Conservation (phyloP, 2,113 vertebrate species). For the Chloroceryle aenea region DNA sequence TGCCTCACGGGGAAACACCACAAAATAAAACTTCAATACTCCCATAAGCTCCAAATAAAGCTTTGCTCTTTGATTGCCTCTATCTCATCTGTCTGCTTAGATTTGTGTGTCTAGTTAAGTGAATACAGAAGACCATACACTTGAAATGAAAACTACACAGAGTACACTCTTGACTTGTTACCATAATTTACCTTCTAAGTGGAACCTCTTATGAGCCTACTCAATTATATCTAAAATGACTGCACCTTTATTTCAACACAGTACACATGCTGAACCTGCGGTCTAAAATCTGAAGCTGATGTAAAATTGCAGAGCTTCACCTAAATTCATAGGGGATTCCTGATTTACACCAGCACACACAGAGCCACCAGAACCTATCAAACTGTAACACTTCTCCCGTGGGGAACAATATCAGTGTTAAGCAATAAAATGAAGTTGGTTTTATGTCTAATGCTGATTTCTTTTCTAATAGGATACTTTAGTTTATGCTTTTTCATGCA, state of each 20-base stretch:
- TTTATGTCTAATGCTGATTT: constrained; percentile 38
- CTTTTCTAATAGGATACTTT: constrained; percentile 12
- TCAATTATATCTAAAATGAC: constrained; percentile 64
- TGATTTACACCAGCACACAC: constrained; percentile 41
- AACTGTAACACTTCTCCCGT: neutral
- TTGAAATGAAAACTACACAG: constrained; percentile 67
- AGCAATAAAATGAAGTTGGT: constrained; percentile 27
- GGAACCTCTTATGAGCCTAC: constrained; percentile 65
- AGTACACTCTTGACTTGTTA: constrained; percentile 66
- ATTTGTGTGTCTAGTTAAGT: constrained; percentile 70
- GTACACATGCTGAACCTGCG: neutral
- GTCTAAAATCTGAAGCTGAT: constrained; percentile 23
- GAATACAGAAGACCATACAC: constrained; percentile 67
- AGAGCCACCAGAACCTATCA: constrained; percentile 5
- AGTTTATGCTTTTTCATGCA: constrained; percentile 35
- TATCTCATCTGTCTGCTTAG: constrained; percentile 62
- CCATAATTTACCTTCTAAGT: constrained; percentile 69
- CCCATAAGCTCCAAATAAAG: constrained; percentile 60
- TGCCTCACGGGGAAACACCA: constrained; percentile 35
- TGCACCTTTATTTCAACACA: constrained; percentile 51
- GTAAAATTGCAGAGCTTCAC: constrained; percentile 36
- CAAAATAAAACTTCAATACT: constrained; percentile 59
- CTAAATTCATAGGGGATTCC: constrained; percentile 54
- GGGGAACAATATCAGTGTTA: constrained; percentile 5
- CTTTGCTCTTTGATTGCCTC: constrained; percentile 58